Percentiles rank a stretch among this genome's conserved stretches.
Evolutionary conservation across 2,888 invertebrate genomes (phyloP).

Genomic region (Cryptocheilus praepositus): DNA sequence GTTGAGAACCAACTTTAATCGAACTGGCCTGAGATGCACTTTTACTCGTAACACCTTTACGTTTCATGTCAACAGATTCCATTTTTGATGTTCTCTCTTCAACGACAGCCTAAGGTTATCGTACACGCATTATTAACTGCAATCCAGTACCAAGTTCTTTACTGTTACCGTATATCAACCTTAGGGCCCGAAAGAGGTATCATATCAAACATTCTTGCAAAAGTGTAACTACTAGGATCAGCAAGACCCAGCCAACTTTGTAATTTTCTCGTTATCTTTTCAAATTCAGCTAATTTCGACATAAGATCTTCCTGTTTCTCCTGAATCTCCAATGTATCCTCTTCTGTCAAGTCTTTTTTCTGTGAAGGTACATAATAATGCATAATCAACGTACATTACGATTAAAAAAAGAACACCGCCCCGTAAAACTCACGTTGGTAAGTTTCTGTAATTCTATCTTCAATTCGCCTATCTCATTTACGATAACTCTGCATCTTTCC

Average conservation of each 20-base stretch:
- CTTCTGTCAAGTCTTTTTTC: conserved; percentile 79
- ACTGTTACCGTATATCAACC: conserved; percentile 18
- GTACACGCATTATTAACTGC: not conserved
- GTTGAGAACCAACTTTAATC: too few relatives aligned
- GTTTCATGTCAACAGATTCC: too few relatives aligned
- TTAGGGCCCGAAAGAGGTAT: conserved; percentile 47
- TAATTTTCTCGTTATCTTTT: conserved; percentile 78
- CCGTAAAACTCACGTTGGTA: conserved; percentile 9
- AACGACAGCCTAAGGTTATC: too few relatives aligned
- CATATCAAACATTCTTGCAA: conserved; percentile 62
- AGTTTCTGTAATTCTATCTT: conserved; percentile 74
- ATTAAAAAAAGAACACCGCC: not conserved
- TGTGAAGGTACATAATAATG: conserved; percentile 51
- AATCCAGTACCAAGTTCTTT: conserved; percentile 34
- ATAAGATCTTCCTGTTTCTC: conserved; percentile 78
- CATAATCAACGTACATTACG: not conserved
- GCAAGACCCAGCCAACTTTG: conserved; percentile 76
- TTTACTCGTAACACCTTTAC: too few relatives aligned
- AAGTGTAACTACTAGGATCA: conserved; percentile 67
- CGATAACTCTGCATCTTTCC: conserved; percentile 66
- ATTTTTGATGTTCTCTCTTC: too few relatives aligned
- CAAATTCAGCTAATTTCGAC: conserved; percentile 79
- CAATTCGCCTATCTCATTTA: conserved; percentile 74
- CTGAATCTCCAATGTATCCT: conserved; percentile 78
- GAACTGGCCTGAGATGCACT: too few relatives aligned